A percentile compares a stretch with the other conserved stretches of the same genome.
phyloP scores from a whole-genome alignment of 2,797 vertebrate genomes.

The Moxostoma hubbsi region DNA sequence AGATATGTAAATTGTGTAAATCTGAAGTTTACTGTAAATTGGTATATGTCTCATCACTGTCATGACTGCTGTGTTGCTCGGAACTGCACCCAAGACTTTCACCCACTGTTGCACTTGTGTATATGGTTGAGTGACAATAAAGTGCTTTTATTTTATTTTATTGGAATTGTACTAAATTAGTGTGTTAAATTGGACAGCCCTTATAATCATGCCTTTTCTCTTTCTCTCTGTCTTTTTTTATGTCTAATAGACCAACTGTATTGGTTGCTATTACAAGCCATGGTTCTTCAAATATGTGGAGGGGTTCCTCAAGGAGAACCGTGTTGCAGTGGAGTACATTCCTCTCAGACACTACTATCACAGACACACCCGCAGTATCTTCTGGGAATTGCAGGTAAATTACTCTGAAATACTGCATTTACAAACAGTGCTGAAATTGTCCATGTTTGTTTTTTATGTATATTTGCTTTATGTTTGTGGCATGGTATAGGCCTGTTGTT shows the following conservation, averaged over 20 bases:
- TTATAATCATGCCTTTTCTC: not conserved
- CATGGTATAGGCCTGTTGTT: not conserved
- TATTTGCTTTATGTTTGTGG: not conserved
- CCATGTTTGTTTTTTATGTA: not conserved
- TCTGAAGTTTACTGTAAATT: too few species aligned
- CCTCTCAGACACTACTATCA: constrained; percentile 97
- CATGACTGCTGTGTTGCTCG: too few species aligned
- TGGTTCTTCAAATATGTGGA: constrained; percentile 98
- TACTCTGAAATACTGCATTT: constrained; percentile 3
- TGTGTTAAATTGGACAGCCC: too few species aligned
- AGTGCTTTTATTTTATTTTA: too few species aligned
- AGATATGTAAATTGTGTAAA: too few species aligned
- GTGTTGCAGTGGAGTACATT: constrained; percentile 86
- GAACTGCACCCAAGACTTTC: too few species aligned
- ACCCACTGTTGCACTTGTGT: too few species aligned
- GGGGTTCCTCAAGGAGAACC: constrained; percentile 80
- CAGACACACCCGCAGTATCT: constrained; percentile 96
- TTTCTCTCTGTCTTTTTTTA: constrained; percentile 19
- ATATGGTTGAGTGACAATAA: too few species aligned
- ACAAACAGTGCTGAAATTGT: not conserved
- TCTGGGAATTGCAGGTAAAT: constrained; percentile 96
- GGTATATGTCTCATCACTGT: too few species aligned
- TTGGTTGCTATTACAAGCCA: constrained; percentile 92
- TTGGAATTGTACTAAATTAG: too few species aligned
- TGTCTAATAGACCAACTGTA: constrained; percentile 85